Evolutionary conservation across 2,113 vertebrate species (phyloP), one percentile per base, ranked within the genome.

Genomic region (Rhea americana): DNA sequence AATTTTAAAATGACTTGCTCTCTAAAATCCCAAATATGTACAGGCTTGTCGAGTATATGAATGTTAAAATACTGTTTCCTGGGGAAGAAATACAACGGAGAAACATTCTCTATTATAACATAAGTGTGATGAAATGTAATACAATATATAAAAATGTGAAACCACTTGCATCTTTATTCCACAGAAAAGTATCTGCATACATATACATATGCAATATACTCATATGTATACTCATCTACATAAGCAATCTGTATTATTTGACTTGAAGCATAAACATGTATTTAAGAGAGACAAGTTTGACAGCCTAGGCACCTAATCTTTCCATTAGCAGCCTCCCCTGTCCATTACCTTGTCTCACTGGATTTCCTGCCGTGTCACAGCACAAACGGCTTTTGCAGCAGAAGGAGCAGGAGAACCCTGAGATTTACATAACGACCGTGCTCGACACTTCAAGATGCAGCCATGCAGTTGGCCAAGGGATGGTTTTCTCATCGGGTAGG

Each of bases 311-410:
- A 94, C 94, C 43, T 88, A 94, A 97, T 94, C 94, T 97, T 97
- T 94, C 95, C 87, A 97, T 97, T 97, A 98, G 93, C 96, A 97
- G 90, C 94, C 96, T 78, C 96, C 96, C 93, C 93, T 94, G 91
- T 91, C 96, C 91, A 97, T 97, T 98, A 97, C 90, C 93, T 92
- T 97, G 98, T 97, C 98, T 97, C 97, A 77, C 97, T 97, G 96
- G 96, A 98, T 98, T 98, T 98, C 96, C 97, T 97, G 87, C 93
- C 53, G 51, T 84, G 97, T 94, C 97, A 94, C 73, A 68, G 61
- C 18, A 82, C 82, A 87, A 94, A 95, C 22, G 82, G 78, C 90
- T 95, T 93, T 94, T 95, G 97, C 87, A 95, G 93, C 70, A 96
- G 95, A 97, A 94, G 76, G 79, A 65, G 94, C 68, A 96, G 97